Percentiles rank a stretch among this genome's conserved stretches.
Conservation (phyloP, 1,140 invertebrate species). For the Hylaeus anthracinus region DNA sequence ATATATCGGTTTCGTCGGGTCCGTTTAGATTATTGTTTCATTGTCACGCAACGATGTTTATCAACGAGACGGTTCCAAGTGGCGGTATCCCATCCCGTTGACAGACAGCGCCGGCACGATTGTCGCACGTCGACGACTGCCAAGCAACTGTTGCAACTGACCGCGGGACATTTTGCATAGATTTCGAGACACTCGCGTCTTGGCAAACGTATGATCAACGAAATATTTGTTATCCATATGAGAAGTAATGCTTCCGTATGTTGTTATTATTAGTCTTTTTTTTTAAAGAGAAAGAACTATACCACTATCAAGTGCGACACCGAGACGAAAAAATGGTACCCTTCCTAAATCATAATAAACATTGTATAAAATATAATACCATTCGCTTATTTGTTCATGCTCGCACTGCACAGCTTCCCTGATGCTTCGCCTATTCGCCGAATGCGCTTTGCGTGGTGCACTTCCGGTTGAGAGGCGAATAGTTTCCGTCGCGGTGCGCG, state of each 20-base stretch:
- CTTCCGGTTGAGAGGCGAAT: slow-evolving; percentile 8
- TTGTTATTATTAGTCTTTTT: no score
- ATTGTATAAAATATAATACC: no score
- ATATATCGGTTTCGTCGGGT: neutral
- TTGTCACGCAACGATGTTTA: neutral
- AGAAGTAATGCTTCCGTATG: no score
- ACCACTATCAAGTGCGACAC: no score
- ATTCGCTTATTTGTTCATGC: no score
- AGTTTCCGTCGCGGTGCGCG: slow-evolving; percentile 8
- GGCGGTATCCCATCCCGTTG: neutral
- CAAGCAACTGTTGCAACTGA: neutral
- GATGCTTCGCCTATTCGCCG: neutral
- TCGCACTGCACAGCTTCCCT: neutral
- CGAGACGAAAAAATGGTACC: no score
- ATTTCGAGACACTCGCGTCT: neutral
- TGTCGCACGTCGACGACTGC: neutral
- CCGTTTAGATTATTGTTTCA: no score
- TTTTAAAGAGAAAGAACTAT: no score
- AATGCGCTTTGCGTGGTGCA: neutral
- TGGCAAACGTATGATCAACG: no score
- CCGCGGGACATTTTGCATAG: neutral
- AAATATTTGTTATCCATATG: no score
- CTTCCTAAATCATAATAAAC: no score
- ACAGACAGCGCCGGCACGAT: neutral
- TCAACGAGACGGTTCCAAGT: no score